Percentiles rank a stretch among this genome's conserved stretches.
These are phyloP conservation scores for Sminthurides bifidus DNA, from an alignment of 1,140 invertebrate genomes.

Conservation along the genomic window DNA sequence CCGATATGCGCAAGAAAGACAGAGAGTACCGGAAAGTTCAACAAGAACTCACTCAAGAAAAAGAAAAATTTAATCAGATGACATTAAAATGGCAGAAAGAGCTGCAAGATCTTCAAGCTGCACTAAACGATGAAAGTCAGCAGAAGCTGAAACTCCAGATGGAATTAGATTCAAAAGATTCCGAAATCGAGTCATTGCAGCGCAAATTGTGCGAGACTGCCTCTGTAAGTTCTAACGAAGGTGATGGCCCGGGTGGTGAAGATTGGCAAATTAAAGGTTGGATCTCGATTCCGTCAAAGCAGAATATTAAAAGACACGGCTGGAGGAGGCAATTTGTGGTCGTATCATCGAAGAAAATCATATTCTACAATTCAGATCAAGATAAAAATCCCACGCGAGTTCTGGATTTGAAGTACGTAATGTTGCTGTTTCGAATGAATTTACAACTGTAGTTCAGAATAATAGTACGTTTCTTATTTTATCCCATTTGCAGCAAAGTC, in stretches of 20 bases:
- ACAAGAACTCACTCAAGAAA: slow-evolving; percentile 77
- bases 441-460: slow-evolving; percentile 12
- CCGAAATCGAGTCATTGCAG: slow-evolving; percentile 83
- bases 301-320: slow-evolving; percentile 86
- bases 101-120: slow-evolving; percentile 67
- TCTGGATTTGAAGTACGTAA: slow-evolving; percentile 74
- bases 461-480: not conserved
- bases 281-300: slow-evolving; percentile 87
- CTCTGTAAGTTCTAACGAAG: slow-evolving; percentile 29
- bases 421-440: not conserved
- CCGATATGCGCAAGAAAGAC: slow-evolving; percentile 76
- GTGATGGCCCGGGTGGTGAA: slow-evolving; percentile 21
- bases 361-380: slow-evolving; percentile 91
- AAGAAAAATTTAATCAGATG: slow-evolving; percentile 80
- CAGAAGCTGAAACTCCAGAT: slow-evolving; percentile 69
- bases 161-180: slow-evolving; percentile 92
- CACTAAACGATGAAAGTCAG: slow-evolving; percentile 53
- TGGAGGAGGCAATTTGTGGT: slow-evolving; percentile 97
- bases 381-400: slow-evolving; percentile 93
- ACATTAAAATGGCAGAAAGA: slow-evolving; percentile 67
- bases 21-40: slow-evolving; percentile 90
- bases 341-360: slow-evolving; percentile 90
- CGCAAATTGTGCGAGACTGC: slow-evolving; percentile 53
- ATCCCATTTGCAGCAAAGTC: slow-evolving; percentile 63
- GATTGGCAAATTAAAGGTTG: slow-evolving; percentile 64